phyloP scores from a whole-genome alignment of 2,113 vertebrate species.

The Rynchops niger region DNA sequence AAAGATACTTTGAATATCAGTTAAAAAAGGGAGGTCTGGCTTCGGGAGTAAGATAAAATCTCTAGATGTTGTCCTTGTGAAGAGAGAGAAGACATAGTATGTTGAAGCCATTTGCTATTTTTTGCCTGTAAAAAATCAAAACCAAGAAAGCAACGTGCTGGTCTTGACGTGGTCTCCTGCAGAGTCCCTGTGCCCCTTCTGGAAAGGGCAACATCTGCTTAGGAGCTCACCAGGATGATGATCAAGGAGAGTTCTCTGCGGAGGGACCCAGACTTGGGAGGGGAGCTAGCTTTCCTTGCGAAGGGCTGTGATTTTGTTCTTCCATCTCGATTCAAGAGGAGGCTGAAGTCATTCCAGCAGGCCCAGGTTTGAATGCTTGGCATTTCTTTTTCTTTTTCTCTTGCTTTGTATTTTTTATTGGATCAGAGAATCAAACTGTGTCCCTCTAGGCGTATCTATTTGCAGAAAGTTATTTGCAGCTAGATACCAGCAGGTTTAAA shows the following conservation, averaged over 20 bases:
- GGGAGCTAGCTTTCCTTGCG: constrained; percentile 96
- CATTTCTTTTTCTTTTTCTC: constrained; percentile 53
- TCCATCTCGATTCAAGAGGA: constrained; percentile 97
- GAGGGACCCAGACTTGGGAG: constrained; percentile 94
- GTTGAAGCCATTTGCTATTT: constrained; percentile 59
- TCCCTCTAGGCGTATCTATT: constrained; percentile 73
- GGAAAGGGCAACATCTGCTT: constrained; percentile 67
- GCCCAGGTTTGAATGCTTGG: constrained; percentile 87
- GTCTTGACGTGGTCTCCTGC: constrained; percentile 63
- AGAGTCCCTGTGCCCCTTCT: constrained; percentile 53
- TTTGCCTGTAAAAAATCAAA: constrained; percentile 55
- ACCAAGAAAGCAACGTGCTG: constrained; percentile 47
- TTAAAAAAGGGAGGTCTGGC: constrained; percentile 60
- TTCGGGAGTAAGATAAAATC: constrained; percentile 69
- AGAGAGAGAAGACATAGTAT: constrained; percentile 69
- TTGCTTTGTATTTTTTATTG: constrained; percentile 67
- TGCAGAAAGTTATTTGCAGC: constrained; percentile 88
- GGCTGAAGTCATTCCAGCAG: constrained; percentile 97
- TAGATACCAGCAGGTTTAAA: constrained; percentile 90
- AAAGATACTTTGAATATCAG: constrained; percentile 77
- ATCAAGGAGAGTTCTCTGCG: constrained; percentile 96
- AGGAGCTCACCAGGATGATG: constrained; percentile 88
- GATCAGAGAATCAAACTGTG: constrained; percentile 70
- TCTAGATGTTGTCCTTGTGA: constrained; percentile 65
- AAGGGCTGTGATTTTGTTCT: constrained; percentile 98